Percentiles rank a stretch among this genome's conserved stretches.
phyloP scores from a whole-genome alignment of 2,113 vertebrate genomes.

The Spizaetus ornatus region DNA sequence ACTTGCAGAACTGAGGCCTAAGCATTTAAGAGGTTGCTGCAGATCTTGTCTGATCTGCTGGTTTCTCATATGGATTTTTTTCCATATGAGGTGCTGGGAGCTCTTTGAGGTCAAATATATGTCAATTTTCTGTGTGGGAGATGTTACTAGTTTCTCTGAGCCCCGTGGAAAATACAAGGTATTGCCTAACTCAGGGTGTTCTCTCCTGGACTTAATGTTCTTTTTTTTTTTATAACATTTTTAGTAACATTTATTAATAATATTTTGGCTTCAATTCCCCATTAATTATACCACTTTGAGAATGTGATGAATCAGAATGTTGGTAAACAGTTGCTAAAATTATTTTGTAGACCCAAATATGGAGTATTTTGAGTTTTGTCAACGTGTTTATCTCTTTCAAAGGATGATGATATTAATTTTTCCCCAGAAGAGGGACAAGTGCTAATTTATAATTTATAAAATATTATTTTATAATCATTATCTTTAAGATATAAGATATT shows the following conservation, averaged over 20 bases:
- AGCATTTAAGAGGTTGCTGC: not conserved
- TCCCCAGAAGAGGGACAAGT: not conserved
- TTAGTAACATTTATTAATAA: not conserved
- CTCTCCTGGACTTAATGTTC: not conserved
- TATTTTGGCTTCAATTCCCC: not conserved
- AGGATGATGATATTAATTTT: not conserved
- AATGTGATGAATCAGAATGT: not conserved
- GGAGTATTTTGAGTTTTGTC: not conserved
- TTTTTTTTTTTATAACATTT: not conserved
- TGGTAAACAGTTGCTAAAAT: not conserved
- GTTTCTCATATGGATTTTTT: not conserved
- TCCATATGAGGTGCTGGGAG: not conserved
- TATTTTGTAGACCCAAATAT: not conserved
- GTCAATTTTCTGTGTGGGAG: not conserved
- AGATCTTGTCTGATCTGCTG: not conserved
- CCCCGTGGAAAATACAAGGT: not conserved
- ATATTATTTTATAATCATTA: not conserved
- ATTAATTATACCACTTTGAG: not conserved
- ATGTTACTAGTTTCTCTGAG: not conserved
- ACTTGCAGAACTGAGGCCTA: not conserved
- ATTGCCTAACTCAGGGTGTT: not conserved
- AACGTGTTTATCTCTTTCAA: not conserved
- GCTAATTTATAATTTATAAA: not conserved
- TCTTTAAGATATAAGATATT: not conserved
- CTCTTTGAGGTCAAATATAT: not conserved